Conservation (phyloP, 2,888 invertebrate genomes). For the Cenopis cana region DNA sequence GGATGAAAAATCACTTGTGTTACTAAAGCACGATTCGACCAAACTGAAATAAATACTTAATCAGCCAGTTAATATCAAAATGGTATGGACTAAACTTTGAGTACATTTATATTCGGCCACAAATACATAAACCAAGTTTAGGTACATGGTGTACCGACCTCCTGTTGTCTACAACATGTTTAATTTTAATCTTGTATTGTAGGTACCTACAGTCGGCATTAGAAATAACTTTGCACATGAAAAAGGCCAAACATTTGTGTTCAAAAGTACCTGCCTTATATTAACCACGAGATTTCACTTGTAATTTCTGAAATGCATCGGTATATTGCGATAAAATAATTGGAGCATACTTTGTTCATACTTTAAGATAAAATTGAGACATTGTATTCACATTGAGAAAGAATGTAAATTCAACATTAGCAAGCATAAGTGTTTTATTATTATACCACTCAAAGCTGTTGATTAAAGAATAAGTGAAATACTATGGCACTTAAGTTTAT, state of each 20-base stretch:
- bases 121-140: too few relatives aligned
- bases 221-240: too few relatives aligned
- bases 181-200: too few relatives aligned
- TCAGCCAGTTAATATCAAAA: too few relatives aligned
- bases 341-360: conserved; percentile 24
- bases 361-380: conserved; percentile 30
- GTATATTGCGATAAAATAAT: conserved; percentile 17
- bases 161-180: too few relatives aligned
- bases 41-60: background rate
- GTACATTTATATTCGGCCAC: too few relatives aligned
- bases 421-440: conserved; percentile 42
- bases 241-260: too few relatives aligned
- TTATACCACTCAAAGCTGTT: conserved; percentile 21
- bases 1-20: too few relatives aligned
- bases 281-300: background rate
- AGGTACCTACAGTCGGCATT: too few relatives aligned
- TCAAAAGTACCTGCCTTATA: background rate
- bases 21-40: background rate
- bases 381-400: conserved; percentile 35
- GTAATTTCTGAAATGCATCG: background rate
- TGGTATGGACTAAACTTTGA: too few relatives aligned
- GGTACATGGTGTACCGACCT: too few relatives aligned
- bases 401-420: conserved; percentile 36
- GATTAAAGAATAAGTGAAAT: conserved; percentile 24
- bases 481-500: conserved; percentile 39